Evolutionary conservation across 2,797 vertebrate genomes (phyloP).

Genomic region (Anguilla anguilla): DNA sequence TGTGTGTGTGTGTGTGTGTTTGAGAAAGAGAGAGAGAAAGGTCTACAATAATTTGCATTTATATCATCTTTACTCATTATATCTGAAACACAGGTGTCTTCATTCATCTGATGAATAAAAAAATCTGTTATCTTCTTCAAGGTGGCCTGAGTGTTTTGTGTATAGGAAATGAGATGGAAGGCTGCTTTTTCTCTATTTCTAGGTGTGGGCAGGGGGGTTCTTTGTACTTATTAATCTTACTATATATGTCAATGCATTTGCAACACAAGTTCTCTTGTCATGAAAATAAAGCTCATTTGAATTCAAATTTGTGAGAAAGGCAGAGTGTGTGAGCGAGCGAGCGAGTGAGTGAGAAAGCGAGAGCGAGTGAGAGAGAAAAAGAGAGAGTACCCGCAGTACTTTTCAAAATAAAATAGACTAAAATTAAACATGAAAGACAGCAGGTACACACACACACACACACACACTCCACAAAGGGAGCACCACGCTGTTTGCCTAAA

Average conservation of each 20-base stretch:
- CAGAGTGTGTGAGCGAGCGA: background rate
- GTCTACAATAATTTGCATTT: background rate
- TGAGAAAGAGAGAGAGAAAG: background rate
- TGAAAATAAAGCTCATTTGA: background rate
- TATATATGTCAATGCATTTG: background rate
- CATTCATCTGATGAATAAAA: background rate
- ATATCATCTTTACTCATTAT: background rate
- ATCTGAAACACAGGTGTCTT: conserved; percentile 1
- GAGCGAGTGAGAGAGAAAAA: background rate
- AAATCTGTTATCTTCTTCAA: background rate
- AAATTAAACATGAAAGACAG: background rate
- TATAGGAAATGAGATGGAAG: background rate
- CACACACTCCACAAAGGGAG: background rate
- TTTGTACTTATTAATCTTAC: background rate
- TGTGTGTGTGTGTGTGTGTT: no score
- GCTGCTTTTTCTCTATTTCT: background rate
- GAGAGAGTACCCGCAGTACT: background rate
- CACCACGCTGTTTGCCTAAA: background rate
- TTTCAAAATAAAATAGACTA: background rate
- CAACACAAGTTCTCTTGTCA: background rate
- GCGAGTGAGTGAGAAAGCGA: background rate
- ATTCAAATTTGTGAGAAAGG: background rate
- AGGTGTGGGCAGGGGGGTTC: background rate
- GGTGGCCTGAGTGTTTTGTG: background rate
- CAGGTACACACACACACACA: background rate